These are phyloP conservation scores for Ornithoptera alexandrae DNA, from an alignment of 2,888 invertebrate species.

Conservation along the genomic window DNA sequence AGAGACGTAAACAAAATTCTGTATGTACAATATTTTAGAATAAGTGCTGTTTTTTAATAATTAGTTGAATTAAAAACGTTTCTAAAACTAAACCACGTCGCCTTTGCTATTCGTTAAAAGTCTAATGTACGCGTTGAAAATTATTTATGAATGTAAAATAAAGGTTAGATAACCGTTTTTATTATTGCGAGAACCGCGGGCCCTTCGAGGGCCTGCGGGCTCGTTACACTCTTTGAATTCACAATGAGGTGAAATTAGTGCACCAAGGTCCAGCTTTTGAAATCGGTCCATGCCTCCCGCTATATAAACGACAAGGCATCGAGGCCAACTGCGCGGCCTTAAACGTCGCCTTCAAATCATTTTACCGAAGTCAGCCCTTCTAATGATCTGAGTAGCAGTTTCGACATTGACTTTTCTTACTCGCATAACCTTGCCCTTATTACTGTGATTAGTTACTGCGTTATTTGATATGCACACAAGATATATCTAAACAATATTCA, in stretches of 20 bases:
- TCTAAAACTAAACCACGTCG: not conserved
- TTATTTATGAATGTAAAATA: constrained; percentile 20
- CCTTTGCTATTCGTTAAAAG: not conserved
- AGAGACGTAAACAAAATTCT: too few relatives aligned
- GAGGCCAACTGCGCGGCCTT: constrained; percentile 66
- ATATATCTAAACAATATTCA: not conserved
- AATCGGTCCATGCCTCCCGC: constrained; percentile 65
- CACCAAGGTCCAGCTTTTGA: constrained; percentile 76
- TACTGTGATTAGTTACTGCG: constrained; percentile 33
- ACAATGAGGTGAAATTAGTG: constrained; percentile 78
- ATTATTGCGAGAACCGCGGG: constrained; percentile 41
- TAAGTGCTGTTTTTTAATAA: not conserved
- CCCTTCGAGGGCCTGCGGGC: constrained; percentile 69
- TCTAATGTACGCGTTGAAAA: constrained; percentile 10
- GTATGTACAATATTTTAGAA: too few relatives aligned
- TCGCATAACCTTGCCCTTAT: constrained; percentile 57
- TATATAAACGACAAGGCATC: constrained; percentile 60
- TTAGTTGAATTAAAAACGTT: not conserved
- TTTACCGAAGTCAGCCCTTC: constrained; percentile 66
- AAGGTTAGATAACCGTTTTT: constrained; percentile 29
- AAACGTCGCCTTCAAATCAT: constrained; percentile 66
- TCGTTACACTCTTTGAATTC: constrained; percentile 73
- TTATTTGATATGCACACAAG: not conserved
- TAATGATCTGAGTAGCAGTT: constrained; percentile 66
- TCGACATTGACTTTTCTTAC: constrained; percentile 71